Evolutionary conservation across 2,113 vertebrate species (phyloP).

Genomic region (Callaeas wilsoni): DNA sequence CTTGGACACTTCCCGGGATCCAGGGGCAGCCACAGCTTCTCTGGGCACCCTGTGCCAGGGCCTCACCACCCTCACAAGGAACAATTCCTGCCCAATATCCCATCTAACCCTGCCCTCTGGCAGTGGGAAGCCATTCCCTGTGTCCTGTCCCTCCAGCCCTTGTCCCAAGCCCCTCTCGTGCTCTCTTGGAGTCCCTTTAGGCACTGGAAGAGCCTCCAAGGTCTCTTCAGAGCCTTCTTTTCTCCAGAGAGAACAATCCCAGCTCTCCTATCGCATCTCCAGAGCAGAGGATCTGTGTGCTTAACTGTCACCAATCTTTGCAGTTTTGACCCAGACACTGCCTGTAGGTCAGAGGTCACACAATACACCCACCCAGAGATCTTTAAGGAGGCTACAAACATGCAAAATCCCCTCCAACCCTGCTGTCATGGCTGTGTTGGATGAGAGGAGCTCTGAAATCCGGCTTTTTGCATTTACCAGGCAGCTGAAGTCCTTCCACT

Average conservation of each 20-base stretch:
- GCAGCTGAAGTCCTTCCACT: neutral
- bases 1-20: neutral
- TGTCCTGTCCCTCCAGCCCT: neutral
- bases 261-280: neutral
- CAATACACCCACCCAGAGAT: neutral
- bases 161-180: neutral
- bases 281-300: neutral
- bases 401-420: neutral
- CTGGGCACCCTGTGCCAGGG: neutral
- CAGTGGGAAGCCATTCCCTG: rapidly evolving
- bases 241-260: neutral
- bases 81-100: neutral
- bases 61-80: rapidly evolving
- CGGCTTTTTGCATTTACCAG: neutral
- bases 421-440: neutral
- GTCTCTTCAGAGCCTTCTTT: neutral
- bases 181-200: neutral
- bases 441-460: neutral
- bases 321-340: neutral
- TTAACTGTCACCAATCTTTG: neutral
- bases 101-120: neutral
- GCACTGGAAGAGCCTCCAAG: neutral
- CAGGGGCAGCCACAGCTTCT: neutral
- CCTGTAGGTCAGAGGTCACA: neutral
- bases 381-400: neutral